Evolutionary conservation across 2,888 invertebrate genomes (phyloP).

Genomic region (Epirrhoe tristata): DNA sequence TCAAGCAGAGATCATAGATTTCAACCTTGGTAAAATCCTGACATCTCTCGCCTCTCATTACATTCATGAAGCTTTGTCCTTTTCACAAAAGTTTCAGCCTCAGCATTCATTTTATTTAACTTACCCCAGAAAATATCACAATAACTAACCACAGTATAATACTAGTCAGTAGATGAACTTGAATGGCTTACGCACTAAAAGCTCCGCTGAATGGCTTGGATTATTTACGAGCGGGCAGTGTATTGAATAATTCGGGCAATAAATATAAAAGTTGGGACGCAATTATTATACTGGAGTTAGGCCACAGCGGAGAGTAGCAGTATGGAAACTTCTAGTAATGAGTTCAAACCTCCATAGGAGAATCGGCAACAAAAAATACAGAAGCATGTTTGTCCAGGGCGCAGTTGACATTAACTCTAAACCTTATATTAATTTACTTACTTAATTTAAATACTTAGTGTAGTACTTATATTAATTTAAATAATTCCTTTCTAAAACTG

Average conservation of each 20-base stretch:
- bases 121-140: slow-evolving; percentile 3
- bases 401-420: no score
- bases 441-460: no score
- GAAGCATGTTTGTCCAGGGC: no score
- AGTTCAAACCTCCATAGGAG: neutral
- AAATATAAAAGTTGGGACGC: slow-evolving; percentile 39
- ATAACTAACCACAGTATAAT: slow-evolving; percentile 8
- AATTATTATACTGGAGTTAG: slow-evolving; percentile 29
- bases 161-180: slow-evolving; percentile 13
- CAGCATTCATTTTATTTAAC: neutral
- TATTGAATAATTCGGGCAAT: slow-evolving; percentile 37
- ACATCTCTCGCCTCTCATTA: no score
- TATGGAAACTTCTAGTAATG: neutral
- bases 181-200: slow-evolving; percentile 30
- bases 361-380: no score
- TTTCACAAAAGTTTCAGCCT: neutral
- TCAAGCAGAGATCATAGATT: no score
- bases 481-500: no score
- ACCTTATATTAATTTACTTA: no score
- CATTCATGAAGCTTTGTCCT: neutral
- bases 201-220: slow-evolving; percentile 28
- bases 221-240: slow-evolving; percentile 33
- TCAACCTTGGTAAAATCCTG: no score
- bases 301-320: slow-evolving; percentile 13
- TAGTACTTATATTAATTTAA: no score